Percentiles rank a stretch among this genome's conserved stretches.
These are phyloP conservation scores for Corvus moneduloides DNA, from an alignment of 2,113 vertebrate genomes.

Conservation along the genomic window DNA sequence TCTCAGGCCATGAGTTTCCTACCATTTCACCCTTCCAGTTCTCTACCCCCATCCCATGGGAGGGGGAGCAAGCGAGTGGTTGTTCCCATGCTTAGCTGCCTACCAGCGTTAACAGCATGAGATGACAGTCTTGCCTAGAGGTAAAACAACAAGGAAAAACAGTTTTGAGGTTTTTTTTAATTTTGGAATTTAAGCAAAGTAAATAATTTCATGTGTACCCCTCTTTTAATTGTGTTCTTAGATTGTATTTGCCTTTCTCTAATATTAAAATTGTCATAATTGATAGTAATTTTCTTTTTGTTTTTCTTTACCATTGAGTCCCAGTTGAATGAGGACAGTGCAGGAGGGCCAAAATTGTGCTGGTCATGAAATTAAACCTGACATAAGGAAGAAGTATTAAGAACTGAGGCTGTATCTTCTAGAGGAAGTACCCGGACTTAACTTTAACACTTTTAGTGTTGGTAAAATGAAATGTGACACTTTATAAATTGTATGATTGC, in stretches of 20 bases:
- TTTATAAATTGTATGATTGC: neutral
- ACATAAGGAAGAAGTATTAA: neutral
- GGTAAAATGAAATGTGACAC: neutral
- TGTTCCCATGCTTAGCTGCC: neutral
- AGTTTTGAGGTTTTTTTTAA: neutral
- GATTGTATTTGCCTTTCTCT: neutral
- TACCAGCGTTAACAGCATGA: rapidly evolving
- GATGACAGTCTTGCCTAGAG: neutral
- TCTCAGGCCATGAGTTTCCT: neutral
- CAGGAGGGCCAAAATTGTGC: neutral
- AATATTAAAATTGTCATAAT: neutral
- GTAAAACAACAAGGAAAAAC: neutral
- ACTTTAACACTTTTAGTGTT: neutral
- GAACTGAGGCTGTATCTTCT: neutral
- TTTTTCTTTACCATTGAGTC: neutral
- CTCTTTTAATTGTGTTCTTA: neutral
- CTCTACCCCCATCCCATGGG: rapidly evolving
- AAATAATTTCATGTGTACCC: neutral
- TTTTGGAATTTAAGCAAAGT: neutral
- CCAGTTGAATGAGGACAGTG: neutral
- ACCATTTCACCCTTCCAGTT: neutral
- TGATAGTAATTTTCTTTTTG: neutral
- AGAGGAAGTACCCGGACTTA: neutral
- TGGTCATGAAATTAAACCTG: neutral
- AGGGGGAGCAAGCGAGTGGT: rapidly evolving